phyloP scores from a whole-genome alignment of 2,888 invertebrate species.

The Sinohyriopsis cumingii region DNA sequence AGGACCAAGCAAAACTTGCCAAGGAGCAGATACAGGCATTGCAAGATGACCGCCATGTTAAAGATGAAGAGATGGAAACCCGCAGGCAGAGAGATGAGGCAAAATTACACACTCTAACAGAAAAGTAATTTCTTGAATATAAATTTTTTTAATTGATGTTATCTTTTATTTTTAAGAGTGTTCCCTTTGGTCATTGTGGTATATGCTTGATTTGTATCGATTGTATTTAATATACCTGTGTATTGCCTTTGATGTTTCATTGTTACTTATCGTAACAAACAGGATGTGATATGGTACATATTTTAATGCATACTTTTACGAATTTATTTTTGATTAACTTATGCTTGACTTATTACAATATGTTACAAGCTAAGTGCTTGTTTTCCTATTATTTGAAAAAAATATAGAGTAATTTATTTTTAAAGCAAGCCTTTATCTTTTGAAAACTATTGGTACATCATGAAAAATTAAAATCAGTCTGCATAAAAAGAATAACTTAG shows the following conservation, averaged over 20 bases:
- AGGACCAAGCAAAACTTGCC: constrained; percentile 69
- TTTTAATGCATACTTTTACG: too few relatives aligned
- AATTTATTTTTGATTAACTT: too few relatives aligned
- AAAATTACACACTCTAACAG: constrained; percentile 68
- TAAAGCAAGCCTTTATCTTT: too few relatives aligned
- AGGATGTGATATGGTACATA: too few relatives aligned
- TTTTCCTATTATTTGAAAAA: too few relatives aligned
- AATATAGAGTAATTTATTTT: too few relatives aligned
- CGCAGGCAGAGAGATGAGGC: constrained; percentile 68
- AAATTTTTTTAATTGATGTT: neutral
- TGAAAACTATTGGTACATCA: too few relatives aligned
- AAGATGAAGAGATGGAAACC: constrained; percentile 70
- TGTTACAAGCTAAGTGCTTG: too few relatives aligned
- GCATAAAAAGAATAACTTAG: too few relatives aligned
- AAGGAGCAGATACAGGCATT: constrained; percentile 71
- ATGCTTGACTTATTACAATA: too few relatives aligned
- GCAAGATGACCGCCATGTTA: constrained; percentile 69
- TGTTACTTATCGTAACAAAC: too few relatives aligned
- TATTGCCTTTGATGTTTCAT: neutral
- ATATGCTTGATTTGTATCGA: neutral
- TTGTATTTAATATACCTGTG: neutral
- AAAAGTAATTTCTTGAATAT: constrained; percentile 60
- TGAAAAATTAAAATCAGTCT: too few relatives aligned
- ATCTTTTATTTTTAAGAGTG: neutral
- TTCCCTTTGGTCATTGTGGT: neutral